These are phyloP conservation scores for Callopanchax toddi DNA, from an alignment of 2,113 vertebrate species.

Conservation along the genomic window DNA sequence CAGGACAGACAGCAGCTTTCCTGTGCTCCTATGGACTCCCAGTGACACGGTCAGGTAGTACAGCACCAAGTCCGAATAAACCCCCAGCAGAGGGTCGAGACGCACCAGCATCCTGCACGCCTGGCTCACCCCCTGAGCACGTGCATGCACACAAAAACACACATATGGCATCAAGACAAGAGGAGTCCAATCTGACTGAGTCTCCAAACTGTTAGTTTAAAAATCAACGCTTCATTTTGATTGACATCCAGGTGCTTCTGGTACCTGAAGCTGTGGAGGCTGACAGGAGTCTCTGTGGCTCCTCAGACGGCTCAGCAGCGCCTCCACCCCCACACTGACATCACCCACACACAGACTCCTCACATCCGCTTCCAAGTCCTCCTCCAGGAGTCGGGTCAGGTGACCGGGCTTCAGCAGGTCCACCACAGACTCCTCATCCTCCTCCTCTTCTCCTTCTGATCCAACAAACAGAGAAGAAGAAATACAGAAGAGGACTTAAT, in stretches of 20 bases:
- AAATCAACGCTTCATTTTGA: no score
- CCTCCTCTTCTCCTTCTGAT: conserved; percentile 72
- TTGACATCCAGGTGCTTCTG: neutral
- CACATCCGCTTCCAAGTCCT: conserved; percentile 85
- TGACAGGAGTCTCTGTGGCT: conserved; percentile 81
- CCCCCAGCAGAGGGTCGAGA: conserved; percentile 86
- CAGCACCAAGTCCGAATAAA: conserved; percentile 87
- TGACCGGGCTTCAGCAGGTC: conserved; percentile 86
- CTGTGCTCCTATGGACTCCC: conserved; percentile 89
- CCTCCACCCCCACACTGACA: conserved; percentile 74
- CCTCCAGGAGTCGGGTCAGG: conserved; percentile 87
- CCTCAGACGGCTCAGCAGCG: conserved; percentile 83
- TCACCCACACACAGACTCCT: conserved; percentile 83
- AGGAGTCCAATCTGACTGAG: no score
- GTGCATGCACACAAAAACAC: no score
- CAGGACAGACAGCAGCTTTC: conserved; percentile 90
- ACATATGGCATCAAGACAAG: no score
- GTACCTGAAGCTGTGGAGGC: conserved; percentile 83
- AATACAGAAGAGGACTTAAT: no score
- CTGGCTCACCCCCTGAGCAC: conserved; percentile 78
- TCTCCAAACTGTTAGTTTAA: no score
- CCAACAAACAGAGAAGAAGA: neutral
- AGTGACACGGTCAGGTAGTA: conserved; percentile 88
- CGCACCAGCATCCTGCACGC: conserved; percentile 84
- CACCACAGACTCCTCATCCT: conserved; percentile 64